A percentile compares a stretch with the other conserved stretches of the same genome.
Conservation (phyloP, 37 sponge, comb jelly and placozoan genomes). For the Crambe crambe region DNA sequence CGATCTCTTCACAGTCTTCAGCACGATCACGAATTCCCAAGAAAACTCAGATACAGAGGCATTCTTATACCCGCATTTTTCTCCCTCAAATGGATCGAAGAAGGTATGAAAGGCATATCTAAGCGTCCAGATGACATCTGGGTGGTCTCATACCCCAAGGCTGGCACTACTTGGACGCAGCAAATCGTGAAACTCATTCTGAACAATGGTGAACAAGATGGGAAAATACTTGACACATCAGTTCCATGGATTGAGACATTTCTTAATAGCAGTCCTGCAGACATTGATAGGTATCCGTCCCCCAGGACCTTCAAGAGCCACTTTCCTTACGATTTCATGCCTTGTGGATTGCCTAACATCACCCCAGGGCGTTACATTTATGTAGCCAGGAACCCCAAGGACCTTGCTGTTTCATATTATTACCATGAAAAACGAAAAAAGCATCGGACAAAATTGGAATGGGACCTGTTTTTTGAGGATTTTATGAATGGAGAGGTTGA, state of each 20-base stretch:
- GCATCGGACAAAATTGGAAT: neutral
- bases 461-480: neutral
- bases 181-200: constrained; percentile 31
- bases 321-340: constrained; percentile 44
- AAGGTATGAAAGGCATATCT: neutral
- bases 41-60: neutral
- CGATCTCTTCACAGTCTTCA: no score
- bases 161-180: constrained; percentile 41
- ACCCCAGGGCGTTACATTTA: constrained; percentile 69
- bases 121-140: constrained; percentile 20
- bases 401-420: constrained; percentile 58
- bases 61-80: neutral
- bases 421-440: neutral
- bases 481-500: constrained; percentile 23
- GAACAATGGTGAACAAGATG: constrained; percentile 2
- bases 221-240: neutral
- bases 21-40: no score
- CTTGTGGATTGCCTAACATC: constrained; percentile 42
- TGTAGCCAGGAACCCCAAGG: constrained; percentile 70
- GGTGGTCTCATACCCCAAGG: constrained; percentile 32
- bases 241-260: constrained; percentile 25
- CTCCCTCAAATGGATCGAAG: neutral
- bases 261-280: neutral
- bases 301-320: constrained; percentile 75
- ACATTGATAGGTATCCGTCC: neutral